A percentile compares a stretch with the other conserved stretches of the same genome.
These are phyloP conservation scores for Uropsilus gracilis DNA, from an alignment of 2,113 vertebrate species.

Conservation along the genomic window DNA sequence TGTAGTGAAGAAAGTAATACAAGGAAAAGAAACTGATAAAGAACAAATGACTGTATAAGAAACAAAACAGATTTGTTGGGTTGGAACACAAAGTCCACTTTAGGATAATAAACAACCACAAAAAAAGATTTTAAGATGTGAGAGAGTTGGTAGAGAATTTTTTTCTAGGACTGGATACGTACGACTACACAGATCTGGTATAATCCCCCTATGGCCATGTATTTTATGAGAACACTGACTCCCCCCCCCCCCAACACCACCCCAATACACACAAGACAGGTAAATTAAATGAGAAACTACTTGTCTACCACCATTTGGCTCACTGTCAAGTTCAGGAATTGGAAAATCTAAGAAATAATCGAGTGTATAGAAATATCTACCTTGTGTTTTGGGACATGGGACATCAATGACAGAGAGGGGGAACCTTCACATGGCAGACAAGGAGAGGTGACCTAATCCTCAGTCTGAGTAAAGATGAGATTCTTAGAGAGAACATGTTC, in stretches of 20 bases:
- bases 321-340: not conserved
- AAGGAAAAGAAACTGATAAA: not conserved
- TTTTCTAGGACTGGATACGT: not conserved
- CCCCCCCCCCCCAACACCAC: not conserved
- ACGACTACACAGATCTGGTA: not conserved
- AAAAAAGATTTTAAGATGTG: not conserved
- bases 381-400: too few species aligned
- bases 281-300: conserved; percentile 35
- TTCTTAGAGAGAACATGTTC: too few species aligned
- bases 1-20: not conserved
- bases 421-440: too few species aligned
- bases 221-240: conserved; percentile 11
- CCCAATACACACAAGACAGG: not conserved
- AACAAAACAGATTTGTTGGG: conserved; percentile 34
- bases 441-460: too few species aligned
- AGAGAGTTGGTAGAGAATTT: not conserved
- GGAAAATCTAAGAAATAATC: not conserved
- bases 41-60: conserved; percentile 35
- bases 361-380: too few species aligned
- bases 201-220: not conserved
- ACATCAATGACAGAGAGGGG: too few species aligned
- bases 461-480: too few species aligned
- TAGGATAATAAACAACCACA: conserved; percentile 30
- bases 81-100: conserved; percentile 27
- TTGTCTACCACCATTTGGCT: not conserved